A percentile compares a stretch with the other conserved stretches of the same genome.
phyloP scores from a whole-genome alignment of 2,113 vertebrate genomes.

The Urocolius indicus region DNA sequence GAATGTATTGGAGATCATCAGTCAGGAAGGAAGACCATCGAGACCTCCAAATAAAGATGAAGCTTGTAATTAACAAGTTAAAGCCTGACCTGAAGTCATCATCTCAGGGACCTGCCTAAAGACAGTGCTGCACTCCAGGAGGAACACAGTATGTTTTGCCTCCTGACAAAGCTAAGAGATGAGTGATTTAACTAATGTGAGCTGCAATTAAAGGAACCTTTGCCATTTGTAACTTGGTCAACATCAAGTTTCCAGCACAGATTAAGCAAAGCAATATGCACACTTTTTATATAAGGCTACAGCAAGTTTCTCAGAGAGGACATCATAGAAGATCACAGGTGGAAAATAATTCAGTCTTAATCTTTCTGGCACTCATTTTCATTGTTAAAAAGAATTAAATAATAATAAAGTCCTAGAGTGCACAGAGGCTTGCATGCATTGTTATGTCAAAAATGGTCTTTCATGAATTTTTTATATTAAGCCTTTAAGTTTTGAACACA shows the following conservation, averaged over 20 bases:
- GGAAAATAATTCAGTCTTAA: background rate
- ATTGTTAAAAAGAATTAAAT: background rate
- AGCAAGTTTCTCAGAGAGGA: rapidly evolving
- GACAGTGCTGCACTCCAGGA: background rate
- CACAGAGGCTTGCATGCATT: background rate
- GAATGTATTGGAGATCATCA: rapidly evolving
- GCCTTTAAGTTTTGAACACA: background rate
- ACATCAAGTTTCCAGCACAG: background rate
- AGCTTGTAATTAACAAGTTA: rapidly evolving
- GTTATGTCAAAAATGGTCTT: background rate
- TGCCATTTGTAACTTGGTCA: background rate
- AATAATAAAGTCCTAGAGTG: background rate
- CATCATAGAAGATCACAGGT: background rate
- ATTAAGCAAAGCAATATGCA: background rate
- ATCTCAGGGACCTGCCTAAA: background rate
- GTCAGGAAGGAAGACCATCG: rapidly evolving
- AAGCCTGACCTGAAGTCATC: background rate
- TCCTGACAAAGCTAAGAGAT: background rate
- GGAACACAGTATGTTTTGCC: background rate
- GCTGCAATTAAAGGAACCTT: background rate
- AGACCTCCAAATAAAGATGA: background rate
- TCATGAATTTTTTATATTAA: background rate
- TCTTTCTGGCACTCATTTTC: background rate
- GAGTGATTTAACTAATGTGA: background rate
- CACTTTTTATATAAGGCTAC: background rate